phyloP scores from a whole-genome alignment of 2,888 invertebrate genomes.

The Itoplectis maculator region DNA sequence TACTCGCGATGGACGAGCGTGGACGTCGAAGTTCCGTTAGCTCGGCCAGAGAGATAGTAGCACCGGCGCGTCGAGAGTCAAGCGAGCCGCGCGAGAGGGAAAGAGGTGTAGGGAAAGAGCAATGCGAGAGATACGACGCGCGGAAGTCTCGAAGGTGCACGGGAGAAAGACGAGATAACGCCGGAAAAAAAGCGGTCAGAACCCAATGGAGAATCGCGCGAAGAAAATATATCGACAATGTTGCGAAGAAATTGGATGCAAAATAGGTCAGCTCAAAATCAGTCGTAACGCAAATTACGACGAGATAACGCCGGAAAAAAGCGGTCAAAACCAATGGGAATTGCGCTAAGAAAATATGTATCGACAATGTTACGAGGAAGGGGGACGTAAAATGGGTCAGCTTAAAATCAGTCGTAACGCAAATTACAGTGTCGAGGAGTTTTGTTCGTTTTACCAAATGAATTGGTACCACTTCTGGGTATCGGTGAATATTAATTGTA shows the following conservation, averaged over 20 bases:
- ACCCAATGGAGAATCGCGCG: neutral
- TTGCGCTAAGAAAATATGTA: neutral
- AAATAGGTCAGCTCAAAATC: neutral
- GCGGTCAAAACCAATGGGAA: neutral
- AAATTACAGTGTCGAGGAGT: neutral
- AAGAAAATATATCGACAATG: neutral
- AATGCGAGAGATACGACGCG: constrained; percentile 24
- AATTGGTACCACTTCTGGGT: neutral
- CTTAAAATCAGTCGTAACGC: neutral
- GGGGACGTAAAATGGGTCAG: neutral
- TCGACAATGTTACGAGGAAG: neutral
- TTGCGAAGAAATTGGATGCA: neutral
- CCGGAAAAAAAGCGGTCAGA: neutral
- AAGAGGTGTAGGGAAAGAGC: constrained; percentile 24
- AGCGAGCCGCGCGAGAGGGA: too few species aligned
- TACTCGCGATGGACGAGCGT: constrained; percentile 56
- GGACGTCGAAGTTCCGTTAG: constrained; percentile 70
- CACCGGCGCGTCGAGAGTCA: constrained; percentile 7
- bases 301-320: constrained; percentile 4
- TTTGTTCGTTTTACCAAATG: neutral
- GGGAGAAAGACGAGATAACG: constrained; percentile 3
- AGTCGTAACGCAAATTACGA: neutral
- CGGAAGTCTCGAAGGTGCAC: constrained; percentile 14
- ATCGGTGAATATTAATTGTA: neutral
- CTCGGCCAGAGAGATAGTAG: constrained; percentile 61